Evolutionary conservation across 1,140 invertebrate genomes (phyloP).

Genomic region (Diachasmimorpha longicaudata): DNA sequence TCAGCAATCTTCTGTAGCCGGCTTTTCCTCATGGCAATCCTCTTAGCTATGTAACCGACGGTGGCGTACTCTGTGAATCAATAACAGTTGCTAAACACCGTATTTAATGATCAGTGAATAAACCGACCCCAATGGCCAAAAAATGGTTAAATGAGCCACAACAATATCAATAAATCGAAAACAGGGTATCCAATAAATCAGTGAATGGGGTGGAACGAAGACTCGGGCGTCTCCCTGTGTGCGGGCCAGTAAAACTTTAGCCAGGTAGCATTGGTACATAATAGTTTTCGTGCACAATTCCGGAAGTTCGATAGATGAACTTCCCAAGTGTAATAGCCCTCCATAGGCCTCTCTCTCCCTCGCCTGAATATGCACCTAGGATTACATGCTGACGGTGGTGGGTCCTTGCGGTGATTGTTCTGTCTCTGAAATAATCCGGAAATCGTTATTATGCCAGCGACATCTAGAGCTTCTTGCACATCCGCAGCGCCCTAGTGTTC

Average conservation of each 20-base stretch:
- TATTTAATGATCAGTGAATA: slow-evolving; percentile 5
- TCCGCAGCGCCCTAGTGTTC: background rate
- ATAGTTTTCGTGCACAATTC: slow-evolving; percentile 8
- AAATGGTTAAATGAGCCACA: background rate
- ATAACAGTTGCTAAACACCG: slow-evolving; percentile 31
- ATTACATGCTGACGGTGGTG: background rate
- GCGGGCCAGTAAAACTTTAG: background rate
- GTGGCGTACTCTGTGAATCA: slow-evolving; percentile 84
- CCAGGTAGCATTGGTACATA: background rate
- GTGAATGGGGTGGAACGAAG: background rate
- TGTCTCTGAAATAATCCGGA: background rate
- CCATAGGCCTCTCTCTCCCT: background rate
- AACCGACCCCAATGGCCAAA: background rate
- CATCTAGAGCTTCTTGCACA: background rate
- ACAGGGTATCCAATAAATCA: background rate
- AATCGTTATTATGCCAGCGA: background rate
- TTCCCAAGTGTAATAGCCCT: background rate
- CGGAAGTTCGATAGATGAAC: slow-evolving; percentile 2
- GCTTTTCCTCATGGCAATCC: slow-evolving; percentile 94
- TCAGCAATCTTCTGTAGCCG: slow-evolving; percentile 90
- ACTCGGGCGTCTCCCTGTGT: background rate
- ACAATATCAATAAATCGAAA: background rate
- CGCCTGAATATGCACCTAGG: background rate
- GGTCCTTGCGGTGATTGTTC: background rate
- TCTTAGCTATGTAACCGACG: slow-evolving; percentile 93